A percentile compares a stretch with the other conserved stretches of the same genome.
phyloP scores from a whole-genome alignment of 1,140 invertebrate species.

The Nebria ingens region DNA sequence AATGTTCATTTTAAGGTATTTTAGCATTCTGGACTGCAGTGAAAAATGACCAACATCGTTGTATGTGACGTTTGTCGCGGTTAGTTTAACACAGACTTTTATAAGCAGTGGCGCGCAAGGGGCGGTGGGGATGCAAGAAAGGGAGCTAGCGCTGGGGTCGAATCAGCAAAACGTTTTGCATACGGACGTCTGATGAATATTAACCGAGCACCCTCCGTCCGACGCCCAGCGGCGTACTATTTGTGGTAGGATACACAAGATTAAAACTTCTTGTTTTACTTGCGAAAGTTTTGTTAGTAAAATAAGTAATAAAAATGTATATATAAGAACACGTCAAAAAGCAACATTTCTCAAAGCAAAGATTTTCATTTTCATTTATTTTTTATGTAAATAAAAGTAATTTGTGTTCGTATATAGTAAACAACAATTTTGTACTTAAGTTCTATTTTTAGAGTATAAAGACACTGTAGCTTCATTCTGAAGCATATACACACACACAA shows the following conservation, averaged over 20 bases:
- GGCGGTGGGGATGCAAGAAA: too few relatives aligned
- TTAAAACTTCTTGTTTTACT: neutral
- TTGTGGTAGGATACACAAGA: neutral
- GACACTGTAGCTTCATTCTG: too few relatives aligned
- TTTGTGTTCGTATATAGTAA: too few relatives aligned
- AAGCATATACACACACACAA: too few relatives aligned
- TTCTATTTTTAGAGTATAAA: too few relatives aligned
- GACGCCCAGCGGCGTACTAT: neutral
- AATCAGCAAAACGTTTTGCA: conserved; percentile 34
- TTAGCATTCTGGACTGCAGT: too few relatives aligned
- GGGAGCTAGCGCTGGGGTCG: conserved; percentile 8
- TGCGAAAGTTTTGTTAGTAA: neutral
- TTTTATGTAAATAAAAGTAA: neutral
- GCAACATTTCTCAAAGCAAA: neutral
- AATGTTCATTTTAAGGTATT: too few relatives aligned
- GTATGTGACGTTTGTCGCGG: neutral
- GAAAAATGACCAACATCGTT: too few relatives aligned
- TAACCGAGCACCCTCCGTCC: conserved; percentile 19
- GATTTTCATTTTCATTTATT: neutral
- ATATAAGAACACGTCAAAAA: too few relatives aligned
- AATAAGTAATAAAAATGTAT: neutral
- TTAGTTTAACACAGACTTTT: neutral
- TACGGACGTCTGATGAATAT: conserved; percentile 33
- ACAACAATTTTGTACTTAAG: too few relatives aligned
- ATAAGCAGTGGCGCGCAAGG: too few relatives aligned